Evolutionary conservation across 1,140 invertebrate genomes (phyloP).

Genomic region (Drosophila aff.): DNA sequence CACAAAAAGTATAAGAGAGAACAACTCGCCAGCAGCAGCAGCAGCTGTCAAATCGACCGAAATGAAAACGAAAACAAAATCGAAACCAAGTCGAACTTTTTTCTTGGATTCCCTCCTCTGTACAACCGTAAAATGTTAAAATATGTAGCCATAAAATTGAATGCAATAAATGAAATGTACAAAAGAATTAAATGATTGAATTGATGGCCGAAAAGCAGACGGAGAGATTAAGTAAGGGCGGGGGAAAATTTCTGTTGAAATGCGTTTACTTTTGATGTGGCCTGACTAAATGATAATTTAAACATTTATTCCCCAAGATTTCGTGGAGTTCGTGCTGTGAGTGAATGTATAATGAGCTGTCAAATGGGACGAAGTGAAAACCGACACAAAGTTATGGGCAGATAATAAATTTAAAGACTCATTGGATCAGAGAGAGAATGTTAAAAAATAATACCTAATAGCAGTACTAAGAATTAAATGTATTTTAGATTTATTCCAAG

Average conservation of each 20-base stretch:
- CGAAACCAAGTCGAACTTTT: constrained; percentile 61
- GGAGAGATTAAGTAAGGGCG: constrained; percentile 18
- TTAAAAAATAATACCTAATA: not conserved
- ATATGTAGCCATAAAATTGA: constrained; percentile 78
- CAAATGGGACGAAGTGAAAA: constrained; percentile 28
- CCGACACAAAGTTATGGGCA: constrained; percentile 6
- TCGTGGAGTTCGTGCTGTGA: constrained; percentile 6
- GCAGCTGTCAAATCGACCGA: constrained; percentile 65
- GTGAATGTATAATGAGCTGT: constrained; percentile 33
- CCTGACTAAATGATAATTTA: constrained; percentile 44
- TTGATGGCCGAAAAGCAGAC: constrained; percentile 24
- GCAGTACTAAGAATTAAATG: not conserved
- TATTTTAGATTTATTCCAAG: not conserved
- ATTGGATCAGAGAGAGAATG: not conserved
- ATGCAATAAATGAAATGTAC: constrained; percentile 71
- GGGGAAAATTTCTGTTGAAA: constrained; percentile 15
- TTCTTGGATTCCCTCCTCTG: constrained; percentile 17
- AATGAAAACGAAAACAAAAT: constrained; percentile 69
- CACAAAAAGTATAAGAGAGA: constrained; percentile 35
- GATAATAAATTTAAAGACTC: not conserved
- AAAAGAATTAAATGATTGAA: constrained; percentile 66
- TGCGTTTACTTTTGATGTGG: constrained; percentile 41
- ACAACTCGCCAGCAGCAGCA: constrained; percentile 17
- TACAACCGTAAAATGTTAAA: constrained; percentile 60
- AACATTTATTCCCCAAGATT: constrained; percentile 41